Percentiles rank a stretch among this genome's conserved stretches.
Evolutionary conservation across 2,888 invertebrate genomes (phyloP).

Genomic region (Caenorhabditis sp.): DNA sequence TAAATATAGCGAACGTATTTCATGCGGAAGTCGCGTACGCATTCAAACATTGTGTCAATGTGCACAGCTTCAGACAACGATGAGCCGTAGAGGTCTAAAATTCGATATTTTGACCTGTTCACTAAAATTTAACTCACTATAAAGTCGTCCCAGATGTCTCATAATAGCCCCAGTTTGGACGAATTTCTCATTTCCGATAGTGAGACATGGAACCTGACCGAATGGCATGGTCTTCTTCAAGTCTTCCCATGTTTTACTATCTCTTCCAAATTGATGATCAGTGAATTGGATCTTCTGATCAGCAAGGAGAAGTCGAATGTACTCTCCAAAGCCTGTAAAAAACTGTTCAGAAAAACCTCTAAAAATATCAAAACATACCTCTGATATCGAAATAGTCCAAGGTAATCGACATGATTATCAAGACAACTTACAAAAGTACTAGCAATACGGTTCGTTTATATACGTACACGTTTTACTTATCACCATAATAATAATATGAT

Average conservation of each 20-base stretch:
- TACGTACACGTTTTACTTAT: no score
- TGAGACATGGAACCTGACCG: constrained; percentile 30
- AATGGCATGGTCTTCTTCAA: constrained; percentile 19
- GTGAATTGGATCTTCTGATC: constrained; percentile 22
- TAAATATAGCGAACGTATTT: background rate
- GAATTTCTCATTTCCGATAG: constrained; percentile 10
- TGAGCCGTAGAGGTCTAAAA: no score
- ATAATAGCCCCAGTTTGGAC: constrained; percentile 34
- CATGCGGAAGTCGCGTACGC: background rate
- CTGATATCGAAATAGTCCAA: constrained; percentile 20
- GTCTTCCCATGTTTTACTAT: constrained; percentile 12
- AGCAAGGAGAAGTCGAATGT: constrained; percentile 25
- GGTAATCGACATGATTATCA: background rate
- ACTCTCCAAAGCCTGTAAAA: constrained; percentile 18
- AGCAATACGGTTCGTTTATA: no score
- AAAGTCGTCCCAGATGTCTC: constrained; percentile 17
- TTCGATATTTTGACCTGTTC: no score
- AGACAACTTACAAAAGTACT: no score
- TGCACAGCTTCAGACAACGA: background rate
- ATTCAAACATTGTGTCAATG: background rate
- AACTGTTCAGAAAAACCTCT: no score
- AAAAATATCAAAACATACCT: background rate
- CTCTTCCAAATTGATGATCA: constrained; percentile 5
- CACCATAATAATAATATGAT: no score
- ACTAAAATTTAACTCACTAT: constrained; percentile 6